Evolutionary conservation across 2,113 vertebrate genomes (phyloP), one percentile per base, ranked within the genome.

Genomic region (Ctenodactylus gundi): DNA sequence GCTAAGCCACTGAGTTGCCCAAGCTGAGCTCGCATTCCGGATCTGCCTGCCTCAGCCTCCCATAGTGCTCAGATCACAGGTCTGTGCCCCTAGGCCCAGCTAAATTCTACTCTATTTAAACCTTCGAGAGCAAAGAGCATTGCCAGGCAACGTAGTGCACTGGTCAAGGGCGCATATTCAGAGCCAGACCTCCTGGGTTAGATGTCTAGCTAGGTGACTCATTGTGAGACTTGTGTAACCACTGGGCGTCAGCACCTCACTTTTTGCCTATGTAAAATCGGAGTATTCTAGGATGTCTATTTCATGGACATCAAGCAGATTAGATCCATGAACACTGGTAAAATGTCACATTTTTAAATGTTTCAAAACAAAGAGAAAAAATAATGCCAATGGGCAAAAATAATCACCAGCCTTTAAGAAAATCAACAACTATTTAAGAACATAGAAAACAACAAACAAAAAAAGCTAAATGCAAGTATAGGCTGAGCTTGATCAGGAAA

Each of bases 61-160:
- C n/a, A n/a, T n/a, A n/a, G n/a, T n/a, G n/a, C n/a, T n/a, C n/a
- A n/a, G n/a, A n/a, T n/a, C n/a, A n/a, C n/a, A n/a, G n/a, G n/a
- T n/a, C n/a, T n/a, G n/a, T n/a, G n/a, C n/a, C n/a, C n/a, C n/a
- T n/a, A n/a, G n/a, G n/a, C n/a, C n/a, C n/a, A n/a, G n/a, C n/a
- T n/a, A n/a, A n/a, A n/a, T n/a, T n/a, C 53, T 49, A 31, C 75
- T 94, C 58, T 49, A 10, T 83, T 87, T 58, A 86, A 92, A 80
- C 51, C 18, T 25, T 36, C 36, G 82, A 65, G 49, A 76, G 44
- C 29, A 41, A 82, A 83, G n/a, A 36, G 58, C 25, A 86, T 15
- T 81, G 41, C 77, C 29, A 67, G 14, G 4, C 29, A 83, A 23
- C 9, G n/a, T 4, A 41, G 9, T 14, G 2, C 70, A 49, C 12